Evolutionary conservation across 2,797 vertebrate genomes (phyloP).

Genomic region (Leptoclinus maculatus): DNA sequence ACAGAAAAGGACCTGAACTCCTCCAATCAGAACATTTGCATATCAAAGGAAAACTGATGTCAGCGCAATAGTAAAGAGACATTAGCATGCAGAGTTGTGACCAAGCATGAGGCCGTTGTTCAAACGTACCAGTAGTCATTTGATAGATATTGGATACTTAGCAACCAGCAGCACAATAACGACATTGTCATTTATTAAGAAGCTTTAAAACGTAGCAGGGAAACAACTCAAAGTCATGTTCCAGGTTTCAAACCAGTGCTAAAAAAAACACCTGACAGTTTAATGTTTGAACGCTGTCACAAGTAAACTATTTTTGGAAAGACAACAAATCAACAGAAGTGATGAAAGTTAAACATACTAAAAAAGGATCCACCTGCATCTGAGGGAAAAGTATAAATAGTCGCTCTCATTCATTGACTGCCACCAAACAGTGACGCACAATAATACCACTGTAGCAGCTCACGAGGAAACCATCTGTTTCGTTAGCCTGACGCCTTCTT

Average conservation of each 20-base stretch:
- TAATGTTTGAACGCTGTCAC: not conserved
- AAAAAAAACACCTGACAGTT: not conserved
- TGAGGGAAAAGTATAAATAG: not conserved
- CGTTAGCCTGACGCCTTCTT: slow-evolving; percentile 29
- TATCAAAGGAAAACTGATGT: slow-evolving; percentile 80
- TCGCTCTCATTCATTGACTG: slow-evolving; percentile 12
- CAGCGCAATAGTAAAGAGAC: slow-evolving; percentile 67
- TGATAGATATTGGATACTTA: slow-evolving; percentile 46
- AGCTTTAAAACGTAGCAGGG: slow-evolving; percentile 1
- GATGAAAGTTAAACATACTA: not conserved
- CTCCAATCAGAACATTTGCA: slow-evolving; percentile 77
- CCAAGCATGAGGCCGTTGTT: slow-evolving; percentile 50
- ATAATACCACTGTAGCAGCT: slow-evolving; percentile 20
- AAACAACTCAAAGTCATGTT: not conserved
- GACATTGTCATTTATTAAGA: slow-evolving; percentile 12
- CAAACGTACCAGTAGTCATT: slow-evolving; percentile 44
- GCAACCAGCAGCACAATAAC: slow-evolving; percentile 32
- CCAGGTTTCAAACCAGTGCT: not conserved
- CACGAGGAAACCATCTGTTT: slow-evolving; percentile 53
- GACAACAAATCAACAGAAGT: slow-evolving; percentile 5
- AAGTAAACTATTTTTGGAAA: slow-evolving; percentile 18
- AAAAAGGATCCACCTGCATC: slow-evolving; percentile 14
- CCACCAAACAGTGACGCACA: slow-evolving; percentile 39
- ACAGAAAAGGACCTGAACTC: slow-evolving; percentile 62
- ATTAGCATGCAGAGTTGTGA: slow-evolving; percentile 69